phyloP scores from a whole-genome alignment of 2,888 invertebrate species.

The Drosophila fungiperda region DNA sequence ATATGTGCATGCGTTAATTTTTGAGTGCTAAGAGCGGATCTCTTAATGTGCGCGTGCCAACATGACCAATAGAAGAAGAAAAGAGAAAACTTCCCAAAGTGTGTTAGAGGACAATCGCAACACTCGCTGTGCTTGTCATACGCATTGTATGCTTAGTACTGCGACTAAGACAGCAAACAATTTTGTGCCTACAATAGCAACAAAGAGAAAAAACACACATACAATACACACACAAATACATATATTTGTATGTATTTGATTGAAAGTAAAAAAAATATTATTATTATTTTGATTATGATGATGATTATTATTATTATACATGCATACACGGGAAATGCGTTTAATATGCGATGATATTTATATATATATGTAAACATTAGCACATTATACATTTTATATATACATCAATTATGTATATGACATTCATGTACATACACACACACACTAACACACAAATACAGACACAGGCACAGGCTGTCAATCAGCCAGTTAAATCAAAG shows the following conservation, averaged over 20 bases:
- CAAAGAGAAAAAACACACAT: constrained; percentile 15
- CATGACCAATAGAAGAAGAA: neutral
- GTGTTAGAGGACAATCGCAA: neutral
- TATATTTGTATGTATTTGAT: constrained; percentile 68
- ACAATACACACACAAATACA: constrained; percentile 37
- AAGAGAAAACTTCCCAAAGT: neutral
- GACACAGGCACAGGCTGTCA: constrained; percentile 41
- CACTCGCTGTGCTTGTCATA: neutral
- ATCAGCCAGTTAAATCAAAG: constrained; percentile 42
- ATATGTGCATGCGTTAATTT: neutral
- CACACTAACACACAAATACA: constrained; percentile 4
- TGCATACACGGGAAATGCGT: constrained; percentile 65
- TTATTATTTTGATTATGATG: constrained; percentile 47
- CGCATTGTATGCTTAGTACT: neutral
- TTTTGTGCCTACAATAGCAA: constrained; percentile 81
- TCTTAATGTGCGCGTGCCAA: neutral
- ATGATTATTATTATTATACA: constrained; percentile 36
- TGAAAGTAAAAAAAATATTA: constrained; percentile 36
- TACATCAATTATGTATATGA: constrained; percentile 71
- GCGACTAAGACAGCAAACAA: constrained; percentile 58
- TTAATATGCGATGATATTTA: constrained; percentile 69
- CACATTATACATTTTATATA: constrained; percentile 48
- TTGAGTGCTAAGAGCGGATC: neutral
- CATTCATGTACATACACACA: constrained; percentile 73
- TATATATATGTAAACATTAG: constrained; percentile 23